phyloP scores from a whole-genome alignment of 2,113 vertebrate species.

The Clupea harengus region DNA sequence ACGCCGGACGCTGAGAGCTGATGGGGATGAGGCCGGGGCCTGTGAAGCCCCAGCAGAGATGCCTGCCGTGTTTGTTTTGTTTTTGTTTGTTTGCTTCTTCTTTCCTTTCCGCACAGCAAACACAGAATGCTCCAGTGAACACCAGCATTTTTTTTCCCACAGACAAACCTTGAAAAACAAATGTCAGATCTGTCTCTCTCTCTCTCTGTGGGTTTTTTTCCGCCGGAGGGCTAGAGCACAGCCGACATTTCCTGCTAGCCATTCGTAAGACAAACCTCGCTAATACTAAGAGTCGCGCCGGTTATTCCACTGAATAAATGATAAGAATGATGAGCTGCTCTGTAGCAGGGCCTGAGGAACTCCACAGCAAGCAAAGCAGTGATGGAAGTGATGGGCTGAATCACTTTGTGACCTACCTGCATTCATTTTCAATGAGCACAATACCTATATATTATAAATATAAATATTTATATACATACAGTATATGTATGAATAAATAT shows the following conservation, averaged over 20 bases:
- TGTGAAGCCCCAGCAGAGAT: neutral
- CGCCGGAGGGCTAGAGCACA: neutral
- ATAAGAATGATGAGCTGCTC: neutral
- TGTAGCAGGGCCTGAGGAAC: neutral
- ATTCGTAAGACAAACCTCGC: slow-evolving; percentile 15
- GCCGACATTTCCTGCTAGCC: slow-evolving; percentile 3
- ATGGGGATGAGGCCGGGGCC: neutral
- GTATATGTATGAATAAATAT: no score
- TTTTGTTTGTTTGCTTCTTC: neutral
- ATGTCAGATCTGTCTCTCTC: neutral
- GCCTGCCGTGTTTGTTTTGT: neutral
- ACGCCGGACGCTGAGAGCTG: neutral
- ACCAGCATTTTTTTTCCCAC: neutral
- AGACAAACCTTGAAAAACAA: neutral
- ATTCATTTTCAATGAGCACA: neutral
- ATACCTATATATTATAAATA: no score
- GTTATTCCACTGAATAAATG: slow-evolving; percentile 17
- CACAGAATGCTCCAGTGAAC: neutral
- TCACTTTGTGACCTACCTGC: neutral
- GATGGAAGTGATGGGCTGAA: neutral
- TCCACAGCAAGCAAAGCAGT: neutral
- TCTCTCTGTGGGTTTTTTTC: neutral
- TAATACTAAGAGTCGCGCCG: neutral
- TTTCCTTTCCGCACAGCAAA: neutral
- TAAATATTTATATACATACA: no score